These are phyloP conservation scores for Coilia nasus DNA, from an alignment of 2,797 vertebrate species.

Conservation along the genomic window DNA sequence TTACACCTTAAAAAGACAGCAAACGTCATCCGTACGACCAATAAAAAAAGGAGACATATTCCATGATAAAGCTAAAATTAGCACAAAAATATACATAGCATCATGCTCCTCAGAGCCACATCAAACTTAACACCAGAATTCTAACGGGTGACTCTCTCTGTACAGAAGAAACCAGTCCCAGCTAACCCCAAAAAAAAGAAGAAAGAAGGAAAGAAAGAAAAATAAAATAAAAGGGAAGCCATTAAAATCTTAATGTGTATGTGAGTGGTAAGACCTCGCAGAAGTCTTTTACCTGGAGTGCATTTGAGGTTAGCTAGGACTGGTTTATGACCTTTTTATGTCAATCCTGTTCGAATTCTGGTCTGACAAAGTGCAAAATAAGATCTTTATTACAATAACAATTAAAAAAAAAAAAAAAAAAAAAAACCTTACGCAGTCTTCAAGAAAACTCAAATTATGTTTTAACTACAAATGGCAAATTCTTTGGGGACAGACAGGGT, in stretches of 20 bases:
- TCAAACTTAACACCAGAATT: slow-evolving; percentile 51
- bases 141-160: background rate
- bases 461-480: slow-evolving; percentile 34
- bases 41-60: slow-evolving; percentile 42
- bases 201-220: background rate
- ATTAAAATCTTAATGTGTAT: background rate
- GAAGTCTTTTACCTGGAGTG: slow-evolving; percentile 5
- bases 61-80: slow-evolving; percentile 58
- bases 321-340: slow-evolving; percentile 10
- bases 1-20: slow-evolving; percentile 82
- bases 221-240: background rate
- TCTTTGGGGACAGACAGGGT: slow-evolving; percentile 31
- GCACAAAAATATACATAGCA: slow-evolving; percentile 53
- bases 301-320: slow-evolving; percentile 5
- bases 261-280: background rate
- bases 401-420: background rate
- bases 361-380: slow-evolving; percentile 67
- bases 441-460: background rate
- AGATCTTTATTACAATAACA: slow-evolving; percentile 42
- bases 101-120: slow-evolving; percentile 62
- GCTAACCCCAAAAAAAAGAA: background rate
- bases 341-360: slow-evolving; percentile 18
- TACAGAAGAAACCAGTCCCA: slow-evolving; percentile 17
- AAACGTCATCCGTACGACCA: slow-evolving; percentile 46
- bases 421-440: background rate